These are phyloP conservation scores for Tethya wilhelma DNA, from an alignment of 37 sponge, comb jelly and placozoan genomes.

Conservation along the genomic window DNA sequence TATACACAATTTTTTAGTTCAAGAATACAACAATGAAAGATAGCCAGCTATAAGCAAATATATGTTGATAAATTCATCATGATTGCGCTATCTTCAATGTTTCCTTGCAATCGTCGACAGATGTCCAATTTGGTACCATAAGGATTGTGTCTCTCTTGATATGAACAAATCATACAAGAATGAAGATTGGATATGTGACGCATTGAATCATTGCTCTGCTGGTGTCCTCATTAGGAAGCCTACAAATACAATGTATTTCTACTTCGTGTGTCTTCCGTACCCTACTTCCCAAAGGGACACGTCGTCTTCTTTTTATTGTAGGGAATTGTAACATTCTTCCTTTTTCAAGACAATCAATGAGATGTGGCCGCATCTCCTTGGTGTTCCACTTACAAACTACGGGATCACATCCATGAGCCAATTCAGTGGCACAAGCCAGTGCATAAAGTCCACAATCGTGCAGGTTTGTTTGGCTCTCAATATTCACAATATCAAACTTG, in stretches of 20 bases:
- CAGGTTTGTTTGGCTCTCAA: neutral
- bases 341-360: neutral
- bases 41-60: too few relatives aligned
- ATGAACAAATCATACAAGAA: too few relatives aligned
- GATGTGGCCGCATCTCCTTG: neutral
- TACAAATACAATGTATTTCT: neutral
- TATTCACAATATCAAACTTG: neutral
- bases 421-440: neutral
- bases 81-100: too few relatives aligned
- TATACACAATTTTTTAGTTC: too few relatives aligned
- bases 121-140: too few relatives aligned
- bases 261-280: neutral
- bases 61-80: too few relatives aligned
- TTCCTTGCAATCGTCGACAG: too few relatives aligned
- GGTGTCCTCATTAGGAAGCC: neutral
- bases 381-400: neutral
- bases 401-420: slow-evolving; percentile 1
- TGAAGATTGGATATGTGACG: too few relatives aligned
- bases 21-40: too few relatives aligned
- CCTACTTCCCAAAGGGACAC: neutral
- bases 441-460: slow-evolving; percentile 9
- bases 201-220: slow-evolving; percentile 7
- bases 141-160: too few relatives aligned
- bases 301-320: neutral
- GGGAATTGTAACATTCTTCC: slow-evolving; percentile 7